phyloP scores from a whole-genome alignment of 1,140 invertebrate genomes.

The Teleogryllus occipitalis region DNA sequence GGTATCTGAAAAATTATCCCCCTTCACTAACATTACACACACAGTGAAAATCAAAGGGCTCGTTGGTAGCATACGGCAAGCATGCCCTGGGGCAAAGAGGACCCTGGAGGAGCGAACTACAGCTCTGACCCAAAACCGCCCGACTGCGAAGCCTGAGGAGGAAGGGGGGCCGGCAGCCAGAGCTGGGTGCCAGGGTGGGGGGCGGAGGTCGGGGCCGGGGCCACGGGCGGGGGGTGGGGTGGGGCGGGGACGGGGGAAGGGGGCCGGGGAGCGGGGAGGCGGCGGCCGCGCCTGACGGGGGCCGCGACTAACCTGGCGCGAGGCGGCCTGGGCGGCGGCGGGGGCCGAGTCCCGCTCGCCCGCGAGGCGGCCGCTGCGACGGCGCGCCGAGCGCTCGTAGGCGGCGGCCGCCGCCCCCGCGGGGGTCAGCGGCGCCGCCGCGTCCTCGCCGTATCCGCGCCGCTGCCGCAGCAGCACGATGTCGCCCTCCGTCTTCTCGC shows the following conservation, averaged over 20 bases:
- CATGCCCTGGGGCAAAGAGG: no score
- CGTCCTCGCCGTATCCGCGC: slow-evolving; percentile 35
- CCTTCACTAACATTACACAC: no score
- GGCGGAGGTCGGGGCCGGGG: not conserved
- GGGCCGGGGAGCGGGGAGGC: not conserved
- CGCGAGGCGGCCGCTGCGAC: slow-evolving; percentile 40
- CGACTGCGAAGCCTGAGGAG: not conserved
- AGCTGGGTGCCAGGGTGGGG: not conserved
- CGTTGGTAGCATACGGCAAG: no score
- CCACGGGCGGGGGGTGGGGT: not conserved
- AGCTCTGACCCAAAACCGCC: not conserved
- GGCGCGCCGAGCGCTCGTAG: slow-evolving; percentile 35
- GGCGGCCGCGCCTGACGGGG: not conserved
- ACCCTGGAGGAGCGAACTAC: not conserved
- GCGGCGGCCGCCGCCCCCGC: slow-evolving; percentile 31
- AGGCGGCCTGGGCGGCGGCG: not conserved
- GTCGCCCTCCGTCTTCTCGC: slow-evolving; percentile 71
- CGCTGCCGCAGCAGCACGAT: slow-evolving; percentile 52
- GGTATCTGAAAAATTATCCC: no score
- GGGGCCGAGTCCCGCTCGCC: slow-evolving; percentile 27
- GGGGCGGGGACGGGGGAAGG: not conserved
- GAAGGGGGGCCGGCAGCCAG: no score
- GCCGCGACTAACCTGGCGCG: no score
- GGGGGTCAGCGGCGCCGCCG: slow-evolving; percentile 41
- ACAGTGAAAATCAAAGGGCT: no score